Evolutionary conservation across 1,140 invertebrate species (phyloP), one percentile per base, ranked within the genome.

Genomic region (Drosophila lowei): DNA sequence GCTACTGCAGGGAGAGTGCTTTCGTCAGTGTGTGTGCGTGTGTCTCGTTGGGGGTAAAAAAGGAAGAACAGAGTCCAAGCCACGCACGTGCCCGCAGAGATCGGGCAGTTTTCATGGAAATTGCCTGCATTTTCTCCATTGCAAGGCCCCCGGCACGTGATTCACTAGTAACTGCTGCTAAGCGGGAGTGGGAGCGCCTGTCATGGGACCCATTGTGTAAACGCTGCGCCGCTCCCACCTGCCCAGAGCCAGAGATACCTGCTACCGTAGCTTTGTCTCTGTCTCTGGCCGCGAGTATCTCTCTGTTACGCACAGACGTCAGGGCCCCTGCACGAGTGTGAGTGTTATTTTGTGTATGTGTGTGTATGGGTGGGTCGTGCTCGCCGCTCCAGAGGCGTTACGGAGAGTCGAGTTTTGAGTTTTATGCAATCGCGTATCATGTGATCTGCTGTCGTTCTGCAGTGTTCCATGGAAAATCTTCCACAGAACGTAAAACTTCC

Each of bases 391-490:
- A 62, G 54, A 58, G 44, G 48, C 58, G 58, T 63, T 52, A 72
- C 75, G 66, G 52, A 75, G 72, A 75, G 53, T 62, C 60, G 80
- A 85, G 80, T 74, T 76, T 74, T 76, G 64, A 86, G 73, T 86
- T 86, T 79, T 86, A 86, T 86, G 81, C 81, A 86, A 85, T 77
- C 55, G 23, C 43, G 58, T 74, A 86, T 86, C 81, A 86, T 86
- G 81, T 86, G 81, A 86, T 73, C 67, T 63, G 54, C 38, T 48
- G 54, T 43, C 47, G 42, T 57, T 23, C 48, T 55, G 48, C 34
- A 57, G 67, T 60, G 49, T 49, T 41, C 38, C 23, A 8, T 16
- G 56, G 34, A 41, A 67, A 50, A 72, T 65, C 65, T 57, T 63
- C 25, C 13, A 42, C 48, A 54, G 34, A 46, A 25, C 25, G 13